These are phyloP conservation scores for Benitochromis conjunctus DNA, from an alignment of 2,113 vertebrate genomes.

Conservation along the genomic window DNA sequence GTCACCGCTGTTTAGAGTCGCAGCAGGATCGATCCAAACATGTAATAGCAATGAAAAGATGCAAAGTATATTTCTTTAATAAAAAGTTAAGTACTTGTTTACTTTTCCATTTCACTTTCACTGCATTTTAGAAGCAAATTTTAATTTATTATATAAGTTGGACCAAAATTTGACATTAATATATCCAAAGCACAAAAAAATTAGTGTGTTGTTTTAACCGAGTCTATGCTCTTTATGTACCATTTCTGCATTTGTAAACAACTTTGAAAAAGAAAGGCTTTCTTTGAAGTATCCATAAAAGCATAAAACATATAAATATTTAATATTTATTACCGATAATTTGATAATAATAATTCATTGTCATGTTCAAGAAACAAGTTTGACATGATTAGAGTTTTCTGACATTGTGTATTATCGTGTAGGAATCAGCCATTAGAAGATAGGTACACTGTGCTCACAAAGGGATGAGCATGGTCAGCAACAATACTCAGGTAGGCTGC, in stretches of 20 bases:
- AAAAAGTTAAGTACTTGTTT: not conserved
- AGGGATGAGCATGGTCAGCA: not conserved
- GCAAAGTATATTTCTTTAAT: not conserved
- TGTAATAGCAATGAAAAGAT: not conserved
- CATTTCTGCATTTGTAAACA: not conserved
- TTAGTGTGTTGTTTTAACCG: not conserved
- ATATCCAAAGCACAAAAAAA: not conserved
- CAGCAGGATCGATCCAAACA: not conserved
- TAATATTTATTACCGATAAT: not conserved
- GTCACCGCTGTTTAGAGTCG: not conserved
- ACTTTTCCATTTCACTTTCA: not conserved
- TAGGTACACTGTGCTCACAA: not conserved
- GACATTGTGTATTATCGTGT: not conserved
- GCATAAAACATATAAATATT: not conserved
- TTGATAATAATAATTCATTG: not conserved
- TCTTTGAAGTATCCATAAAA: not conserved
- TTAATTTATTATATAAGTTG: not conserved
- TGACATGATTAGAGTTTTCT: not conserved
- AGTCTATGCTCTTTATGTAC: not conserved
- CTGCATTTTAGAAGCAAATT: not conserved
- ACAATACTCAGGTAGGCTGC: not conserved
- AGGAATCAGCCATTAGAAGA: not conserved
- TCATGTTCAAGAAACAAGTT: not conserved
- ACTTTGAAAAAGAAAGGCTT: not conserved
- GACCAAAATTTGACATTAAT: not conserved